A percentile compares a stretch with the other conserved stretches of the same genome.
Conservation (phyloP, 2,797 vertebrate genomes). For the Hephaestus fuliginosus region DNA sequence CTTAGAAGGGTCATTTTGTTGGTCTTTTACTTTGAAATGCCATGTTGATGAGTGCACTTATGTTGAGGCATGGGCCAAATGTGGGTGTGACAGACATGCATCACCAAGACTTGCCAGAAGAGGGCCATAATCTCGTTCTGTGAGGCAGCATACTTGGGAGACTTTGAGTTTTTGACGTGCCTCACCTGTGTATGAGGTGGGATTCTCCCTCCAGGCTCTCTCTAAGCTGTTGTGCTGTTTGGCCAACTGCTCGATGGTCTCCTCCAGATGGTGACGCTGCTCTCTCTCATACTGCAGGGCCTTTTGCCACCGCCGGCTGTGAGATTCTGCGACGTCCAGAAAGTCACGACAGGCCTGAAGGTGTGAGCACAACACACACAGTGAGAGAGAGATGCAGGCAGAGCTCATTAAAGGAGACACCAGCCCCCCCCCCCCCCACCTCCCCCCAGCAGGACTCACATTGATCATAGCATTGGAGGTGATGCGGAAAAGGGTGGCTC, state of each 20-base stretch:
- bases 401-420: slow-evolving; percentile 29
- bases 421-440: too few relatives aligned
- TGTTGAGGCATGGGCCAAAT: too few relatives aligned
- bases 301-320: slow-evolving; percentile 96
- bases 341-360: slow-evolving; percentile 95
- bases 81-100: slow-evolving; percentile 10
- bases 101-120: slow-evolving; percentile 29
- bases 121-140: slow-evolving; percentile 20
- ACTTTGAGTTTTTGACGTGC: neutral
- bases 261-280: slow-evolving; percentile 94
- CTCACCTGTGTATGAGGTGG: slow-evolving; percentile 80
- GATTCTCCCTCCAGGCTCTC: slow-evolving; percentile 92
- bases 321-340: slow-evolving; percentile 93
- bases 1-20: neutral
- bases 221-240: slow-evolving; percentile 98
- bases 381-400: neutral
- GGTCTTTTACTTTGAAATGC: neutral
- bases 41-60: neutral
- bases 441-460: slow-evolving; percentile 80
- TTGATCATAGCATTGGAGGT: slow-evolving; percentile 99
- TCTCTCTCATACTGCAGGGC: slow-evolving; percentile 95
- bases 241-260: slow-evolving; percentile 96
- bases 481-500: slow-evolving; percentile 97
- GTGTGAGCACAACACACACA: slow-evolving; percentile 46
- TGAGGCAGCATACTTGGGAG: neutral